Percentiles rank a stretch among this genome's conserved stretches.
These are phyloP conservation scores for Poeciliopsis infans DNA, from an alignment of 2,797 vertebrate species.

Conservation along the genomic window DNA sequence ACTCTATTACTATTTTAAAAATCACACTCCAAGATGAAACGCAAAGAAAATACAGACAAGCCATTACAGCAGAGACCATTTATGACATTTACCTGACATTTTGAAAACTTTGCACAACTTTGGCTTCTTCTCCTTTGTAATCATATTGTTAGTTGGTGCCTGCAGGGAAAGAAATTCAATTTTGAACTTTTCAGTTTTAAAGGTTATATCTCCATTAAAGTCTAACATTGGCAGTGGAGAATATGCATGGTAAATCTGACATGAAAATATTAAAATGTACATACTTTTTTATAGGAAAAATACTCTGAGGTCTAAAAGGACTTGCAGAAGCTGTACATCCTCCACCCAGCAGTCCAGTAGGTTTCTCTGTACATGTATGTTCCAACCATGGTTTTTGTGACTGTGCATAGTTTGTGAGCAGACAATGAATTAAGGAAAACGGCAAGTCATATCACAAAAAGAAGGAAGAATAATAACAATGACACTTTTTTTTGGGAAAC, in stretches of 20 bases:
- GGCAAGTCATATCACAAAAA: not conserved
- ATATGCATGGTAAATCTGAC: slow-evolving; percentile 20
- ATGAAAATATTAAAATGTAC: not conserved
- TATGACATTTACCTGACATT: slow-evolving; percentile 46
- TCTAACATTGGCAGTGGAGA: slow-evolving; percentile 2
- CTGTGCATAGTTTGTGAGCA: not conserved
- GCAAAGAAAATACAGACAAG: slow-evolving; percentile 17
- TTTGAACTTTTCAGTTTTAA: slow-evolving; percentile 28
- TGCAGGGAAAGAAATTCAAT: slow-evolving; percentile 1
- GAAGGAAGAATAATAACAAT: not conserved
- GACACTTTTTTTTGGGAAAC: not conserved
- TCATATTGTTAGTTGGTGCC: not conserved
- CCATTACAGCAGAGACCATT: slow-evolving; percentile 12
- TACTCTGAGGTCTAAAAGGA: not conserved
- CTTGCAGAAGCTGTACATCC: not conserved
- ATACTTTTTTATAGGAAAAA: not conserved
- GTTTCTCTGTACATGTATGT: not conserved
- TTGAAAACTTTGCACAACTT: slow-evolving; percentile 19
- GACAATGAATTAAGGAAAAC: not conserved
- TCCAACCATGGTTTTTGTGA: not conserved
- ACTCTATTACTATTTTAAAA: not conserved
- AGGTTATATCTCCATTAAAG: slow-evolving; percentile 28
- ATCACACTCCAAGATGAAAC: not conserved
- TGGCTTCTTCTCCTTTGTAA: slow-evolving; percentile 5
- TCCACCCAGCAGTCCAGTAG: not conserved